phyloP scores from a whole-genome alignment of 2,888 invertebrate genomes.

The Scrobipalpa costella region DNA sequence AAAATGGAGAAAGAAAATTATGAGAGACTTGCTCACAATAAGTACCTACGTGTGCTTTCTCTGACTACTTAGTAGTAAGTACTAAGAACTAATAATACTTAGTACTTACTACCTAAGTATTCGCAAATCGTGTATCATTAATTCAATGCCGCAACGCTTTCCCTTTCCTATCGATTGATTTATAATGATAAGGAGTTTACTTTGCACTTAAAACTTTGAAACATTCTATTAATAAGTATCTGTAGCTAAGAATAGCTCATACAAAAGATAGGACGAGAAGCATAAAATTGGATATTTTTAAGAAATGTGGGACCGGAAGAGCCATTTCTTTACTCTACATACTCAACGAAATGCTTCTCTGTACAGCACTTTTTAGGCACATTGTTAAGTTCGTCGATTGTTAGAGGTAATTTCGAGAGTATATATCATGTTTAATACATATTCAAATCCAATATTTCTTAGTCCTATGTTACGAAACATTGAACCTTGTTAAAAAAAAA shows the following conservation, averaged over 20 bases:
- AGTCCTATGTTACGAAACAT: not conserved
- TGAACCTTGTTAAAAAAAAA: not conserved
- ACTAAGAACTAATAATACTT: too few relatives aligned
- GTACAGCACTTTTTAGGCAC: too few relatives aligned
- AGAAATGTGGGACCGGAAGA: too few relatives aligned
- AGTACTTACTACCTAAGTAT: not conserved
- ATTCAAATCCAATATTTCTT: too few relatives aligned
- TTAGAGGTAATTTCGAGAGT: too few relatives aligned
- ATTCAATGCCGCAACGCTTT: conserved; percentile 14
- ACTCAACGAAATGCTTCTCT: too few relatives aligned
- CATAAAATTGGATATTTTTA: too few relatives aligned
- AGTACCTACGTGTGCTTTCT: not conserved
- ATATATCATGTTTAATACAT: too few relatives aligned
- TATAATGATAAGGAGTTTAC: conserved; percentile 6
- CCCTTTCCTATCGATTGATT: conserved; percentile 11
- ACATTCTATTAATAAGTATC: not conserved
- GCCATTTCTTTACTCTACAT: too few relatives aligned
- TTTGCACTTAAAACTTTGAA: not conserved
- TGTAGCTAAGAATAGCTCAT: too few relatives aligned
- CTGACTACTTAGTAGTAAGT: not conserved
- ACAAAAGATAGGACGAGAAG: too few relatives aligned
- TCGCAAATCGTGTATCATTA: conserved; percentile 12
- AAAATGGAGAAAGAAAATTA: not conserved
- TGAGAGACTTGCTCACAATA: not conserved
- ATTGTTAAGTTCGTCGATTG: too few relatives aligned